Evolutionary conservation across 2,888 invertebrate species (phyloP).

Genomic region (Apotomis turbidana): DNA sequence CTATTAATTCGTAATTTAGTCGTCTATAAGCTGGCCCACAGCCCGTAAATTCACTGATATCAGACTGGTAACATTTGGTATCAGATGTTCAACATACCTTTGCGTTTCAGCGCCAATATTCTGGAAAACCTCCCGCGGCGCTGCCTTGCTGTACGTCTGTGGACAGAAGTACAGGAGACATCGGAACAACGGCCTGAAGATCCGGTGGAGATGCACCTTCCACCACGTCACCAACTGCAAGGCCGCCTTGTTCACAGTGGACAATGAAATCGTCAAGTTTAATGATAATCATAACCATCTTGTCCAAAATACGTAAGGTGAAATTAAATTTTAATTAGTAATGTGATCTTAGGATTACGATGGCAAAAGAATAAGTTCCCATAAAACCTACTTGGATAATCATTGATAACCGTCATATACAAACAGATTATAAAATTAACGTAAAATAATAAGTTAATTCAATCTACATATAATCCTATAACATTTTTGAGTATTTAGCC

Average conservation of each 20-base stretch:
- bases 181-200: neutral
- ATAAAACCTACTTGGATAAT: no score
- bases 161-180: constrained; percentile 6
- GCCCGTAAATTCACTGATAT: no score
- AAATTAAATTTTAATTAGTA: no score
- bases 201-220: constrained; percentile 32
- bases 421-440: no score
- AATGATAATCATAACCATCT: constrained; percentile 32
- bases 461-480: no score
- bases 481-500: no score
- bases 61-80: neutral
- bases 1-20: no score
- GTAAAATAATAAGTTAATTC: no score
- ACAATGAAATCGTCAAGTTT: constrained; percentile 15
- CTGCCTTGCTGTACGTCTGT: neutral
- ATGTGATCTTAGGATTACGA: no score
- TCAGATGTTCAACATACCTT: neutral
- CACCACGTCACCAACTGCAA: constrained; percentile 24
- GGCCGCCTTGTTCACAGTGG: constrained; percentile 23
- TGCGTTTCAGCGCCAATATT: neutral
- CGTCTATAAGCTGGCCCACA: no score
- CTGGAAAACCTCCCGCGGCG: constrained; percentile 3
- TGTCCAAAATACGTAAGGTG: neutral
- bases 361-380: no score
- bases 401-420: no score